Evolutionary conservation across 2,797 vertebrate species (phyloP).

Genomic region (Enteromius viviparus): DNA sequence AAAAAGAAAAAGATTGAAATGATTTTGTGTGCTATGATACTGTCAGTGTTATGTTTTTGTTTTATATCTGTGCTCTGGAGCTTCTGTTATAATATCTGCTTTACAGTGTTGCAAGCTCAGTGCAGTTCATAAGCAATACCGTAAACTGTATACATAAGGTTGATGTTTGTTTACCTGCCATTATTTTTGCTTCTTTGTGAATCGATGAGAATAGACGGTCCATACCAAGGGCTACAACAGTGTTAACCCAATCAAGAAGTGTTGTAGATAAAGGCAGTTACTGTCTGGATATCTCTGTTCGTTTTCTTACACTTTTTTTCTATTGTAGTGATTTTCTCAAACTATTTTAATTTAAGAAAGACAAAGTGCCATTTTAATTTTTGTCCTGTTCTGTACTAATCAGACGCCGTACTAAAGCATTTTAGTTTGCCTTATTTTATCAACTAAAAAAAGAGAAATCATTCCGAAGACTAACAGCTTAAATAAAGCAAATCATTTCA

Average conservation of each 20-base stretch:
- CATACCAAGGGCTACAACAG: not conserved
- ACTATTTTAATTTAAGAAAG: not conserved
- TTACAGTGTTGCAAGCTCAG: slow-evolving; percentile 69
- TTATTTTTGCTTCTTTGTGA: not conserved
- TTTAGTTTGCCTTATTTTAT: slow-evolving; percentile 34
- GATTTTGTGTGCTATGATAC: slow-evolving; percentile 62
- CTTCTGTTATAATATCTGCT: slow-evolving; percentile 36
- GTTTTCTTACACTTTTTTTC: not conserved
- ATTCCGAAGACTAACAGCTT: not conserved
- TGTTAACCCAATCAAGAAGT: not conserved
- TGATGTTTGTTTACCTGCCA: slow-evolving; percentile 67
- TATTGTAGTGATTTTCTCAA: not conserved
- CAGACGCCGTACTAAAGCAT: not conserved
- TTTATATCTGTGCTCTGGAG: not conserved
- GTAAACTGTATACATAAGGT: slow-evolving; percentile 69
- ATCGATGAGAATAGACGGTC: not conserved
- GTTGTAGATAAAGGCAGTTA: not conserved
- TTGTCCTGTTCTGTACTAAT: not conserved
- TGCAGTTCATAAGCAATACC: slow-evolving; percentile 71
- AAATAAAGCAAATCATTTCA: not conserved
- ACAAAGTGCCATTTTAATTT: slow-evolving; percentile 20
- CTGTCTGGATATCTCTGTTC: not conserved
- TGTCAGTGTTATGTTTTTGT: slow-evolving; percentile 49
- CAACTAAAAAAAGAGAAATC: not conserved
- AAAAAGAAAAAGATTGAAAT: slow-evolving; percentile 60